Percentiles rank a stretch among this genome's conserved stretches.
These are phyloP conservation scores for Miichthys miiuy DNA, from an alignment of 2,797 vertebrate genomes.

Conservation along the genomic window DNA sequence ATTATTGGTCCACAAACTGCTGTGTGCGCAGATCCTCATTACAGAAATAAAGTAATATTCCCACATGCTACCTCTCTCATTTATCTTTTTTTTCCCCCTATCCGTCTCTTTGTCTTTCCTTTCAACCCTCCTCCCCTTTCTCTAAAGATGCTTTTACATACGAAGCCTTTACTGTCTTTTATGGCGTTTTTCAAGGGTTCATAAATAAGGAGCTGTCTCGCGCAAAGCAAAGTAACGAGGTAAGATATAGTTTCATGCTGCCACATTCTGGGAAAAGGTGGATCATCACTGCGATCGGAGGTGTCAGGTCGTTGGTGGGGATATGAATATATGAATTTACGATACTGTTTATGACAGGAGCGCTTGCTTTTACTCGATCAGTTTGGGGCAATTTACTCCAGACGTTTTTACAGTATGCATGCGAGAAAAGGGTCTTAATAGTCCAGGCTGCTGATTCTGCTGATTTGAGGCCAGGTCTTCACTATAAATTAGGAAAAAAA, in stretches of 20 bases:
- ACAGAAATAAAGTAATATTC: slow-evolving; percentile 41
- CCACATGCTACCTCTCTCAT: slow-evolving; percentile 50
- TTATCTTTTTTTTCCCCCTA: slow-evolving; percentile 32
- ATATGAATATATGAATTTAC: not conserved
- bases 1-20: slow-evolving; percentile 67
- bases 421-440: not conserved
- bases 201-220: not conserved
- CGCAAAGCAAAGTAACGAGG: not conserved
- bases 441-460: slow-evolving; percentile 5
- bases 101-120: slow-evolving; percentile 14
- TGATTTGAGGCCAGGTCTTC: not conserved
- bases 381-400: not conserved
- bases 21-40: slow-evolving; percentile 62
- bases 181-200: not conserved
- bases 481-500: not conserved
- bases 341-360: not conserved
- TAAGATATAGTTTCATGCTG: not conserved
- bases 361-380: not conserved
- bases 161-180: not conserved
- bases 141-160: slow-evolving; percentile 14
- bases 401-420: not conserved
- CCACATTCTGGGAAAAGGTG: not conserved
- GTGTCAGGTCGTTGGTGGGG: not conserved
- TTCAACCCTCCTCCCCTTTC: not conserved
- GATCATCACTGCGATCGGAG: not conserved